These are phyloP conservation scores for Thryonomys swinderianus DNA, from an alignment of 2,113 vertebrate genomes.

Conservation along the genomic window DNA sequence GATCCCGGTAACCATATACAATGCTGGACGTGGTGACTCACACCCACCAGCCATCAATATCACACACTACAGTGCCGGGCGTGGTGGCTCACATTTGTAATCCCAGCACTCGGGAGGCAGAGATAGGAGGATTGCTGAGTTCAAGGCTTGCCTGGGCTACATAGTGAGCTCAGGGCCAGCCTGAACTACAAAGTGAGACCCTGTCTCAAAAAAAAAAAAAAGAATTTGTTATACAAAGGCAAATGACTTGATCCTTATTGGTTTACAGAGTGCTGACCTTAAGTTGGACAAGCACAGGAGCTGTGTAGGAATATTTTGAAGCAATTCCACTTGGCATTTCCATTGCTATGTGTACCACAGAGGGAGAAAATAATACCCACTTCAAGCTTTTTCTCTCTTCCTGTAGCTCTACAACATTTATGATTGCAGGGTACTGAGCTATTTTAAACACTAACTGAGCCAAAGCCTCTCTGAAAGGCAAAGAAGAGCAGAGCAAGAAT, in stretches of 20 bases:
- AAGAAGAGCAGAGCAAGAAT: not conserved
- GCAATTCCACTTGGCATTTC: constrained; percentile 20
- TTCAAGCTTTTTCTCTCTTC: constrained; percentile 40
- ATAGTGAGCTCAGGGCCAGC: too few species aligned
- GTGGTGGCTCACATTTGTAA: too few species aligned
- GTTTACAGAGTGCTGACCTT: constrained; percentile 1
- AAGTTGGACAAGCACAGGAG: not conserved
- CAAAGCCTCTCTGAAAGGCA: not conserved
- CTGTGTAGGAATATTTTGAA: not conserved
- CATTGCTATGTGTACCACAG: constrained; percentile 3
- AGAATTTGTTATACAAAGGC: constrained; percentile 18
- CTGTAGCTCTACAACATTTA: constrained; percentile 41
- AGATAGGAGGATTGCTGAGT: too few species aligned
- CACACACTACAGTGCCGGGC: too few species aligned
- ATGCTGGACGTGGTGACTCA: too few species aligned
- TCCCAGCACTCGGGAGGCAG: too few species aligned
- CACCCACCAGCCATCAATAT: too few species aligned
- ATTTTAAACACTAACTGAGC: constrained; percentile 51
- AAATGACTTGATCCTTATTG: not conserved
- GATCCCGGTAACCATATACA: too few species aligned
- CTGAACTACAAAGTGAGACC: too few species aligned
- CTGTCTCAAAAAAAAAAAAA: too few species aligned
- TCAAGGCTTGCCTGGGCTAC: too few species aligned
- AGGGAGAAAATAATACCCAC: constrained; percentile 54
- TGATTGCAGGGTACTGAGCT: constrained; percentile 42